These are phyloP conservation scores for Tortrix viridana DNA, from an alignment of 2,888 invertebrate species.

Conservation along the genomic window DNA sequence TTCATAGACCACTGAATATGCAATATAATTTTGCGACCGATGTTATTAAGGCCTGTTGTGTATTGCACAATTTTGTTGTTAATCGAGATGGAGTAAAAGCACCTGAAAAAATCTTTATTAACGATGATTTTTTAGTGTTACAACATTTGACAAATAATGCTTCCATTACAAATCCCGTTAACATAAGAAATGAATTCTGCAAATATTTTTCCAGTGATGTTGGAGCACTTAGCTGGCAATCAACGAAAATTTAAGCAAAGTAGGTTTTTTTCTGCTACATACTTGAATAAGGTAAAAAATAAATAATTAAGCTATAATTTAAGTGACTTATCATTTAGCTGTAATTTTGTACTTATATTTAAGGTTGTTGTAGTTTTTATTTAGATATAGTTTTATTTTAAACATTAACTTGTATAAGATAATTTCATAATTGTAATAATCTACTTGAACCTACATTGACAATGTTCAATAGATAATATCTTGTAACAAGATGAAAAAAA, in stretches of 20 bases:
- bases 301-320: too few species aligned
- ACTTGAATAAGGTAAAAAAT: too few species aligned
- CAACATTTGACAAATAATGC: constrained; percentile 9
- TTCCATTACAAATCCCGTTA: constrained; percentile 8
- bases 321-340: too few species aligned
- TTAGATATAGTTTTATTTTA: too few species aligned
- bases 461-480: too few species aligned
- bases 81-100: constrained; percentile 7
- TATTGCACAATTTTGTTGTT: constrained; percentile 7
- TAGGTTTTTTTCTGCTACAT: constrained; percentile 1
- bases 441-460: too few species aligned
- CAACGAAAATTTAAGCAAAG: constrained; percentile 9
- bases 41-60: too few species aligned
- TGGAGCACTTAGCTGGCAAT: constrained; percentile 16
- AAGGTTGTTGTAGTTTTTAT: too few species aligned
- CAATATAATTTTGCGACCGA: background rate
- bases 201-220: constrained; percentile 14
- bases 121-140: constrained; percentile 10
- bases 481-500: constrained; percentile 2
- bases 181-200: constrained; percentile 15
- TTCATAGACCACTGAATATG: constrained; percentile 2
- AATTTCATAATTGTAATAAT: too few species aligned
- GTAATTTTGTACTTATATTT: too few species aligned
- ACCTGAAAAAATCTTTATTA: constrained; percentile 7
- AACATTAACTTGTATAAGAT: background rate